A percentile compares a stretch with the other conserved stretches of the same genome.
phyloP scores from a whole-genome alignment of 2,113 vertebrate genomes.

The Hippocampus abdominalis region DNA sequence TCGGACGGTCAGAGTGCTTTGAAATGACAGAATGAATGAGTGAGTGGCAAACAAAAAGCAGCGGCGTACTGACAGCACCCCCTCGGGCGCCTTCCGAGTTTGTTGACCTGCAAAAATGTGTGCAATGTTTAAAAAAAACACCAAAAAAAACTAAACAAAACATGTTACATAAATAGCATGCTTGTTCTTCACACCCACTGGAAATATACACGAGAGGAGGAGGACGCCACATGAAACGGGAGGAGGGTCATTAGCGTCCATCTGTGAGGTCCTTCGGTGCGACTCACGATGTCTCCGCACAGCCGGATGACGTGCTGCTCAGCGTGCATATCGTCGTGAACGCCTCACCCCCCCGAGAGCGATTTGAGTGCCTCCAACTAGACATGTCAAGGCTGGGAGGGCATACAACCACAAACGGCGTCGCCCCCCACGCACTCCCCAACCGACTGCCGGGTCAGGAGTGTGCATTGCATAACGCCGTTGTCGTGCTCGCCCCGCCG shows the following conservation, averaged over 20 bases:
- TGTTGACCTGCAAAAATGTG: conserved; percentile 6
- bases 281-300: conserved; percentile 23
- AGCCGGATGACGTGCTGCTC: conserved; percentile 37
- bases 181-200: conserved; percentile 6
- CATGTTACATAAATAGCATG: neutral
- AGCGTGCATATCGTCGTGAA: conserved; percentile 50
- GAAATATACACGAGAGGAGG: neutral
- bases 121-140: neutral
- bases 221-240: conserved; percentile 16
- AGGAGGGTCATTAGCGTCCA: conserved; percentile 32
- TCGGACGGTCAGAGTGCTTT: neutral
- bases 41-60: neutral
- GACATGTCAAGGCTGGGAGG: conserved; percentile 25
- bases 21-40: conserved; percentile 5
- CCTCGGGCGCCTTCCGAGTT: neutral
- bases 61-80: neutral
- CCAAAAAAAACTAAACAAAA: neutral
- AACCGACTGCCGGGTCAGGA: conserved; percentile 30
- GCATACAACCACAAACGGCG: neutral
- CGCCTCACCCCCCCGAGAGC: conserved; percentile 29
- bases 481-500: conserved; percentile 33
- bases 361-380: conserved; percentile 39
- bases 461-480: conserved; percentile 46
- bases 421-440: neutral
- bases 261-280: conserved; percentile 20